Percentiles rank a stretch among this genome's conserved stretches.
phyloP scores from a whole-genome alignment of 2,888 invertebrate genomes.

The Timandra comae region DNA sequence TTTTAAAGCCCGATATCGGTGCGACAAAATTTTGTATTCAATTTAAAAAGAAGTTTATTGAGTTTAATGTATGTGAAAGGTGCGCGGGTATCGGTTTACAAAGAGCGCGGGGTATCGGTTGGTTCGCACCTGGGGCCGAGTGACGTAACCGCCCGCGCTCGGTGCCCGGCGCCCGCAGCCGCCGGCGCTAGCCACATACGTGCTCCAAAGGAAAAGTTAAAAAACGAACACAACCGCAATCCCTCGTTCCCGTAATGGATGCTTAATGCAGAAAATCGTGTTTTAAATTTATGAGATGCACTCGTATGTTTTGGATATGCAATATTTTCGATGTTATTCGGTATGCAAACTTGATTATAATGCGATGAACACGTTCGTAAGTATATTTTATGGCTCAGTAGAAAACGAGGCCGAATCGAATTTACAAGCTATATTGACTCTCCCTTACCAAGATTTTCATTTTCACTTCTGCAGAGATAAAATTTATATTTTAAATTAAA shows the following conservation, averaged over 20 bases:
- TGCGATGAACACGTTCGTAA: no score
- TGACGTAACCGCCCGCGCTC: slow-evolving; percentile 18
- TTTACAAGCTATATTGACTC: no score
- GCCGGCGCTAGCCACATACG: slow-evolving; percentile 18
- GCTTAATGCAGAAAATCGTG: slow-evolving; percentile 25
- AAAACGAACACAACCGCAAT: slow-evolving; percentile 18
- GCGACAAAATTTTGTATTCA: slow-evolving; percentile 8
- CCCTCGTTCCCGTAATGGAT: slow-evolving; percentile 26
- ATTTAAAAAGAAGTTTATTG: slow-evolving; percentile 7
- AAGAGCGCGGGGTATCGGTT: slow-evolving; percentile 37
- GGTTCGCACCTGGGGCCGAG: slow-evolving; percentile 38
- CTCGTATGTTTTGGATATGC: slow-evolving; percentile 9
- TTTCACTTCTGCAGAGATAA: no score
- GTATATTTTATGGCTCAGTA: no score
- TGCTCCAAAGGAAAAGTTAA: slow-evolving; percentile 23
- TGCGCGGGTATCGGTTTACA: slow-evolving; percentile 13
- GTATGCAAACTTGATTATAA: slow-evolving; percentile 1
- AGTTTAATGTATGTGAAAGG: no score
- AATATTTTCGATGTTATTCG: slow-evolving; percentile 3
- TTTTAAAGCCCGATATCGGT: no score
- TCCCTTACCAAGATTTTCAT: no score
- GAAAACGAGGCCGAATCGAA: slow-evolving; percentile 2
- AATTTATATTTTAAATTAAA: no score
- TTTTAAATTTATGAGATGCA: slow-evolving; percentile 13
- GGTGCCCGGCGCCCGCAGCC: no score